phyloP scores from a whole-genome alignment of 2,888 invertebrate species.

The Mythimna impura region DNA sequence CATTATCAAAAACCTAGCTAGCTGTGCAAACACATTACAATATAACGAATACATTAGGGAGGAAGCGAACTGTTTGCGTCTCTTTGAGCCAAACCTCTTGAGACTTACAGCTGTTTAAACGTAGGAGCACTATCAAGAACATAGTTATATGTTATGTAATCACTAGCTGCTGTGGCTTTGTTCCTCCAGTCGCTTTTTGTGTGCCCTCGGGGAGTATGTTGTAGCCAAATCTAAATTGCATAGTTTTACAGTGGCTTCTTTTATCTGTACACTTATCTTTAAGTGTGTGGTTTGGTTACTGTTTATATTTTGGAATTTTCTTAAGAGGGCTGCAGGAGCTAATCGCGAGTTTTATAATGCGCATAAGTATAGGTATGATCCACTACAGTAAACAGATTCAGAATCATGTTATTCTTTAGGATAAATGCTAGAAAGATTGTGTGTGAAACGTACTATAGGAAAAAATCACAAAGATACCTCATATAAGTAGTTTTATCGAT shows the following conservation, averaged over 20 bases:
- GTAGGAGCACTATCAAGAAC: conserved; percentile 23
- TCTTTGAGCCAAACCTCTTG: conserved; percentile 31
- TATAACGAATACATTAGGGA: neutral
- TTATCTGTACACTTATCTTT: neutral
- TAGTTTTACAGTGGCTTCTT: conserved; percentile 26
- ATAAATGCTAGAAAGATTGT: no score
- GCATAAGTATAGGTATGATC: no score
- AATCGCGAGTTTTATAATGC: no score
- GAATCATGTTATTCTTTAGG: no score
- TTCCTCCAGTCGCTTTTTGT: conserved; percentile 23
- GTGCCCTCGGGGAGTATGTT: conserved; percentile 10
- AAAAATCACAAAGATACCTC: no score
- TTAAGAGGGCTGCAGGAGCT: no score
- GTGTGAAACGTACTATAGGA: no score
- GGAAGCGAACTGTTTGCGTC: conserved; percentile 12
- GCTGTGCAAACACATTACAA: neutral
- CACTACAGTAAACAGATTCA: no score
- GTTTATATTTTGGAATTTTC: neutral
- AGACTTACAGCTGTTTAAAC: conserved; percentile 27
- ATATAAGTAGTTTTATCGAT: no score
- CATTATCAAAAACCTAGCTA: no score
- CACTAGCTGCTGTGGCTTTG: conserved; percentile 22
- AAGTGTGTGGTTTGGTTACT: neutral
- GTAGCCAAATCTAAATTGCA: conserved; percentile 32
- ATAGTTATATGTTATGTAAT: conserved; percentile 22